Conservation (phyloP, 2,797 vertebrate genomes). For the Acanthis flammea region DNA sequence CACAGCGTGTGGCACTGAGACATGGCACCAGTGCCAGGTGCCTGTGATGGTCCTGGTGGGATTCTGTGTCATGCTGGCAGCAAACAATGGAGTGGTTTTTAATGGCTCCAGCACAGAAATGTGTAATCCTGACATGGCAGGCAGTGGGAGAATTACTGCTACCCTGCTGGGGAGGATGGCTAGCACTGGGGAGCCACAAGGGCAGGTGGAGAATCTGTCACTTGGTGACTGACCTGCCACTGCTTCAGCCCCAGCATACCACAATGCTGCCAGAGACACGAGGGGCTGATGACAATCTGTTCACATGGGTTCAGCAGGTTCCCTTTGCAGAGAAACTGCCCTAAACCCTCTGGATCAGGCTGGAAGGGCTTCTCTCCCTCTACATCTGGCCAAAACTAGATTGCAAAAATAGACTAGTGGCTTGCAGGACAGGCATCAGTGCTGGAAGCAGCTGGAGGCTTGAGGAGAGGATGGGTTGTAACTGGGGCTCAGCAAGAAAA, state of each 20-base stretch:
- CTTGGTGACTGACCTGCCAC: background rate
- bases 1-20: background rate
- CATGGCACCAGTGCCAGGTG: fast-evolving
- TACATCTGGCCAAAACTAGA: background rate
- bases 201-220: background rate
- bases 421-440: fast-evolving
- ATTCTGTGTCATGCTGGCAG: background rate
- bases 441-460: background rate
- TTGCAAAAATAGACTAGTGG: background rate
- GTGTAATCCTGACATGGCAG: background rate
- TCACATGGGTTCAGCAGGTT: background rate
- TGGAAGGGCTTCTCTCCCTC: background rate
- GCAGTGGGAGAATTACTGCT: background rate
- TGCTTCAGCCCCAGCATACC: background rate
- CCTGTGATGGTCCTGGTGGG: background rate
- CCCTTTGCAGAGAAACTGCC: background rate
- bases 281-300: fast-evolving
- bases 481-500: background rate
- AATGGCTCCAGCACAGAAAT: background rate
- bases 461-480: background rate
- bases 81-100: background rate
- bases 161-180: fast-evolving
- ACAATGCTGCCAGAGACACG: fast-evolving
- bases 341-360: background rate
- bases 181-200: fast-evolving